These are phyloP conservation scores for Poeciliopsis prolifica DNA, from an alignment of 2,113 vertebrate species.

Conservation along the genomic window DNA sequence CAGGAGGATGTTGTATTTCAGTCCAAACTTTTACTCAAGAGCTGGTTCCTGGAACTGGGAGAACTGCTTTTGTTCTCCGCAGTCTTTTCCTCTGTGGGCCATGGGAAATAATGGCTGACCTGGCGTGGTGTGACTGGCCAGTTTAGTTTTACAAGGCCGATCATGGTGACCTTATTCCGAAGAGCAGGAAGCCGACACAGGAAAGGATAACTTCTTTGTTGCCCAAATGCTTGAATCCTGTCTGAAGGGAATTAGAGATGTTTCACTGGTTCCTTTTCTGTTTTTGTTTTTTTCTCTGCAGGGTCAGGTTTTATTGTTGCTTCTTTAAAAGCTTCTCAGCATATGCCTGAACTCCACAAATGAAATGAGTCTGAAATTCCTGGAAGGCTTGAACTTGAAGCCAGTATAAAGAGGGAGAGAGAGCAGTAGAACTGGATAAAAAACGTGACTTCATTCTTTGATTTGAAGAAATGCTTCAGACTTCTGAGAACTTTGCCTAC, in stretches of 20 bases:
- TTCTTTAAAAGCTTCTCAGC: not conserved
- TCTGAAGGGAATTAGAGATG: slow-evolving; percentile 57
- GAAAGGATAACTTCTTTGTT: slow-evolving; percentile 72
- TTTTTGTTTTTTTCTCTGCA: slow-evolving; percentile 18
- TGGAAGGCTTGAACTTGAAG: not conserved
- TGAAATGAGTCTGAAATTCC: slow-evolving; percentile 1
- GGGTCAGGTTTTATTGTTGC: not conserved
- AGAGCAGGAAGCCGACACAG: slow-evolving; percentile 71
- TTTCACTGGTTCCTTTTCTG: slow-evolving; percentile 47
- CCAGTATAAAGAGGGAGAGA: not conserved
- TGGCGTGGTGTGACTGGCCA: slow-evolving; percentile 63
- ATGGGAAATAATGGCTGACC: slow-evolving; percentile 57
- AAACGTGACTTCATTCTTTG: slow-evolving; percentile 12
- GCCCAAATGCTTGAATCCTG: slow-evolving; percentile 47
- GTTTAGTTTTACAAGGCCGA: slow-evolving; percentile 63
- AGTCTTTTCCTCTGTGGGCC: slow-evolving; percentile 41
- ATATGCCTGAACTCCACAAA: not conserved
- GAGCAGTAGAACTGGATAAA: not conserved
- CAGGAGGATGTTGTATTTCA: slow-evolving; percentile 65
- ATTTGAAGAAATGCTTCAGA: slow-evolving; percentile 23
- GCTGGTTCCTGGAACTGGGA: slow-evolving; percentile 44
- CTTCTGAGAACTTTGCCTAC: slow-evolving; percentile 10
- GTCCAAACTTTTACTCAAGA: slow-evolving; percentile 31
- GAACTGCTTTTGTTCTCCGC: slow-evolving; percentile 36
- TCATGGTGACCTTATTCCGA: slow-evolving; percentile 55